Percentiles rank a stretch among this genome's conserved stretches.
These are phyloP conservation scores for Sterna hirundo DNA, from an alignment of 2,113 vertebrate species.

Conservation along the genomic window DNA sequence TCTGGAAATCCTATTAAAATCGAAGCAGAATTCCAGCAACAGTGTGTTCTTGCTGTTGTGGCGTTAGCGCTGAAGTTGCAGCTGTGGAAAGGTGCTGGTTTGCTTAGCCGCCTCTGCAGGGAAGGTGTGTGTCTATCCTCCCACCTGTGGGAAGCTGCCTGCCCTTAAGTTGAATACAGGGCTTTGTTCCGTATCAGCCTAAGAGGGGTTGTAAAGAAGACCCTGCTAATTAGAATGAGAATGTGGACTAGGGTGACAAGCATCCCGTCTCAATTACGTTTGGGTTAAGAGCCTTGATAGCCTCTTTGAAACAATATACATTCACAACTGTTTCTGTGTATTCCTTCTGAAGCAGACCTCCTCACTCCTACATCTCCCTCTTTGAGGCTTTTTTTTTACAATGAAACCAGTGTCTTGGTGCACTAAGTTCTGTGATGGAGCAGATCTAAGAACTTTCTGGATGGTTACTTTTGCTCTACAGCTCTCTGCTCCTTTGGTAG, in stretches of 20 bases:
- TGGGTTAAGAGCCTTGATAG: not conserved
- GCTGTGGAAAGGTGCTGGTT: not conserved
- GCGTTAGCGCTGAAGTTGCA: accelerated
- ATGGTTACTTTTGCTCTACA: not conserved
- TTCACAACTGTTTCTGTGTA: not conserved
- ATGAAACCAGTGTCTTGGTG: not conserved
- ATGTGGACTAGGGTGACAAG: not conserved
- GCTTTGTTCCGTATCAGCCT: not conserved
- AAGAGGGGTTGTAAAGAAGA: not conserved
- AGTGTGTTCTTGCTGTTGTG: not conserved
- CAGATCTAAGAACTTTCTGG: not conserved
- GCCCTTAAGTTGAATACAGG: accelerated
- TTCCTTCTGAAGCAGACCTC: not conserved
- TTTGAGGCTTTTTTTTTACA: too few species aligned
- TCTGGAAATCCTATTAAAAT: not conserved
- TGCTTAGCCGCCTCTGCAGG: not conserved
- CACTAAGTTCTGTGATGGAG: not conserved
- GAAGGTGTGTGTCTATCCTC: not conserved
- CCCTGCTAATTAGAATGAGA: not conserved
- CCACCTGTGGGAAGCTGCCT: not conserved
- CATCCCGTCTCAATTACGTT: not conserved
- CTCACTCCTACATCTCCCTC: accelerated
- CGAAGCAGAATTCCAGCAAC: not conserved
- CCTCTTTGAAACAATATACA: not conserved
- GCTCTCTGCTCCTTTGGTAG: not conserved